A percentile compares a stretch with the other conserved stretches of the same genome.
Evolutionary conservation across 2,113 vertebrate species (phyloP).

Genomic region (Thermophis baileyi): DNA sequence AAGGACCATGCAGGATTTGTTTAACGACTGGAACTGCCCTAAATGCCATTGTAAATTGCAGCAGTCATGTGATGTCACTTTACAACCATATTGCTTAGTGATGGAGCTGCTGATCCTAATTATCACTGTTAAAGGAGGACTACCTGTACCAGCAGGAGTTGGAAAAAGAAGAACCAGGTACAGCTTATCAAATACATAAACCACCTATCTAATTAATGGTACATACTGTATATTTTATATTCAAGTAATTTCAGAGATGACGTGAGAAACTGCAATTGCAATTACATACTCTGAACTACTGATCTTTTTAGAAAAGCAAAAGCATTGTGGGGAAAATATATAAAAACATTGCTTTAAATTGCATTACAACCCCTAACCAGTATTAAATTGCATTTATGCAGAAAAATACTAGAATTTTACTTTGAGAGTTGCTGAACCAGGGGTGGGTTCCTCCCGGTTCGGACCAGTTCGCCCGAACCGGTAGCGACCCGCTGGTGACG

Average conservation of each 20-base stretch:
- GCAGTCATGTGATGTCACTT: not conserved
- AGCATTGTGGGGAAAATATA: not conserved
- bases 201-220: not conserved
- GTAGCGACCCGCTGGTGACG: too few species aligned
- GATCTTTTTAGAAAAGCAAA: not conserved
- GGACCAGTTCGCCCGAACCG: too few species aligned
- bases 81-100: not conserved
- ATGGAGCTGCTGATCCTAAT: not conserved
- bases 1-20: not conserved
- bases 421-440: not conserved
- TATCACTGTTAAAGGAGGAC: not conserved
- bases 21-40: not conserved
- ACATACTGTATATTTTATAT: slow-evolving; percentile 17
- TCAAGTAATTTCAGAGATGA: slow-evolving; percentile 19
- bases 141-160: not conserved
- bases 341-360: not conserved
- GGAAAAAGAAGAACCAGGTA: not conserved
- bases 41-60: not conserved
- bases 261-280: not conserved
- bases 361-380: not conserved
- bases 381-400: not conserved
- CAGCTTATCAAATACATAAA: slow-evolving; percentile 5
- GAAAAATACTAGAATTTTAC: not conserved
- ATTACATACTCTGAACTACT: not conserved
- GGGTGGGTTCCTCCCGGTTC: too few species aligned